These are phyloP conservation scores for Diarsia dahlii DNA, from an alignment of 2,888 invertebrate genomes.

Conservation along the genomic window DNA sequence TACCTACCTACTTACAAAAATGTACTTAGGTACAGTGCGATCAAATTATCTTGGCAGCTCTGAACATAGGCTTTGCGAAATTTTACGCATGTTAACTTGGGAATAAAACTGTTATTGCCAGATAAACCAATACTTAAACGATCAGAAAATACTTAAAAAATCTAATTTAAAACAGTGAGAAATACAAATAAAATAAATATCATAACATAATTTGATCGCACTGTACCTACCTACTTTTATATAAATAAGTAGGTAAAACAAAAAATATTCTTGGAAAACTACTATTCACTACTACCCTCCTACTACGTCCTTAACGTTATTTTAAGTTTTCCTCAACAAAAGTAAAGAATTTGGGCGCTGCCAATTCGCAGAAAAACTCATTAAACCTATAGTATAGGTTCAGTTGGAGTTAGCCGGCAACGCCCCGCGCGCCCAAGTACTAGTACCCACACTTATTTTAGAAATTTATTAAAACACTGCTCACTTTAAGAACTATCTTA, in stretches of 20 bases:
- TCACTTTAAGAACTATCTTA: slow-evolving; percentile 27
- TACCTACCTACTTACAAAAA: slow-evolving; percentile 12
- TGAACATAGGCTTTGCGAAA: no score
- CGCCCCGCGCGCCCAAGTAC: slow-evolving; percentile 78
- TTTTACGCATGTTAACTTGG: no score
- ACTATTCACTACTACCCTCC: slow-evolving; percentile 11
- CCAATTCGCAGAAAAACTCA: slow-evolving; percentile 83
- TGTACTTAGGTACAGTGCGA: no score
- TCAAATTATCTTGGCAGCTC: no score
- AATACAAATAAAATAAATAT: no score
- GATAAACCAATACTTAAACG: no score
- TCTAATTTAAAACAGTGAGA: no score
- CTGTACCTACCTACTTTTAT: slow-evolving; percentile 13
- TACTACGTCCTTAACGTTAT: slow-evolving; percentile 2
- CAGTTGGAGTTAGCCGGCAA: slow-evolving; percentile 79
- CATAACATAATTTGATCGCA: no score
- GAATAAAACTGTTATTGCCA: no score
- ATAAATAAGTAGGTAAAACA: not conserved
- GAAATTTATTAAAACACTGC: slow-evolving; percentile 48
- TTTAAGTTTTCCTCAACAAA: slow-evolving; percentile 48
- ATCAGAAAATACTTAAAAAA: no score
- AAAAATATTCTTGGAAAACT: slow-evolving; percentile 1
- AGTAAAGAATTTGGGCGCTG: slow-evolving; percentile 79
- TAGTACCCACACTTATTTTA: slow-evolving; percentile 62
- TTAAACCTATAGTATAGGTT: slow-evolving; percentile 70